Base-by-base conservation (phyloP, 2,797 vertebrate genomes). In the Morelia viridis region DNA sequence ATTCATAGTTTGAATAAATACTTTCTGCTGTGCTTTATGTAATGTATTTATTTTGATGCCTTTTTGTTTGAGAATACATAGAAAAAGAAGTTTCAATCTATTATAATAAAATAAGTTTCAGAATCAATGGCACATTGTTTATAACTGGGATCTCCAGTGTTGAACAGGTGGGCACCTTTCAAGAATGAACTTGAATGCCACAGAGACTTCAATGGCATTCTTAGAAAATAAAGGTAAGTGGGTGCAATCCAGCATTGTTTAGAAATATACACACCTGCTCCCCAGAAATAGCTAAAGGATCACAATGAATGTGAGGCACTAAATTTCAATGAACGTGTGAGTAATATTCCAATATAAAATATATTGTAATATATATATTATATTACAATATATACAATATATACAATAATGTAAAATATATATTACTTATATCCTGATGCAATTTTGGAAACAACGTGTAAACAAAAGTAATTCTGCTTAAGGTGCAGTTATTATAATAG, bases 381-480 rank as follows among this genome's bases (percentile, higher is more conserved):
- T 35, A 35, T 35, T 35, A 35, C 1, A 35, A 35, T 35, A 35
- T 35, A 1, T 35, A 35, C 35, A 35, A 35, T 35, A 35, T 35
- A 35, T 35, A 35, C 35, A 35, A 35, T 35, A 35, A 35, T 1
- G 35, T 35, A 35, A 35, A 35, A 35, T 35, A 35, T 35, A 35
- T 35, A 35, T 35, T 35, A 35, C 35, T 35, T 35, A 50, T 50
- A 50, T 50, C 50, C 50, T 50, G 50, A 24, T 89, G 1, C 6
- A 24, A 64, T 87, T 50, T 58, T 85, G 65, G 71, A 94, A 35
- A 6, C n/a, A 41, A 26, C 64, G 4, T 13, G 89, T 92, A 90
- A 93, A 12, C 24, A 22, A 62, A 58, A 31, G 17, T 90, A 90
- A 90, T 62, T 13, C 6, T 71, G 31, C 12, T 91, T 91, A 8